A percentile compares a stretch with the other conserved stretches of the same genome.
Conservation (phyloP, 2,113 vertebrate species). For the Propithecus coquereli region DNA sequence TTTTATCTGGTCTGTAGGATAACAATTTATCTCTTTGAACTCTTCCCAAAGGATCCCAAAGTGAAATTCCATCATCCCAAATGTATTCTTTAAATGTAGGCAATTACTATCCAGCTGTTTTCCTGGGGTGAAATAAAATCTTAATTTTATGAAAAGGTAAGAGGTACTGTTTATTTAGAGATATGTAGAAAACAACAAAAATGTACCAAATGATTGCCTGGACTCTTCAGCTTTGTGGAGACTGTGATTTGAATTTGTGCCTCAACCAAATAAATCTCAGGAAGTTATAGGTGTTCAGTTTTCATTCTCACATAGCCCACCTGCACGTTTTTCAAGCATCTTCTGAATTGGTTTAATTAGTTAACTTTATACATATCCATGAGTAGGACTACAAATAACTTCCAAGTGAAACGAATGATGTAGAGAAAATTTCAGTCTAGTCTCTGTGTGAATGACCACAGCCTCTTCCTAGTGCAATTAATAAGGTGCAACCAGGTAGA, state of each 20-base stretch:
- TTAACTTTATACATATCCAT: background rate
- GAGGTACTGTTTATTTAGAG: background rate
- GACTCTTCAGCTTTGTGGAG: background rate
- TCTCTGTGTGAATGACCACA: background rate
- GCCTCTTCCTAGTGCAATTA: background rate
- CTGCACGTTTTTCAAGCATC: background rate
- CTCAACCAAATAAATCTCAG: background rate
- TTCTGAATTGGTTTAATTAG: background rate
- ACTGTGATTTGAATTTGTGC: background rate
- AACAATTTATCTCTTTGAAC: background rate
- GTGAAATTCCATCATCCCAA: background rate
- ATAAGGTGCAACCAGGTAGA: background rate
- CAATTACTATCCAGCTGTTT: background rate
- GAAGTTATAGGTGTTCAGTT: background rate
- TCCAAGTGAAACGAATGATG: background rate
- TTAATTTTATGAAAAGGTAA: conserved; percentile 32
- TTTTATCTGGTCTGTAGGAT: background rate
- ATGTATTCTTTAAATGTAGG: background rate
- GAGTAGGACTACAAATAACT: background rate
- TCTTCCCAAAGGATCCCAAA: background rate
- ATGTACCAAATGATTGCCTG: background rate
- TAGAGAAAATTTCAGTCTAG: background rate
- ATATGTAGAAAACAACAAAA: background rate
- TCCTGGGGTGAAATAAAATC: background rate
- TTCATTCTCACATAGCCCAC: background rate